These are phyloP conservation scores for Coenobita brevimanus DNA, from an alignment of 1,140 invertebrate species.

Conservation along the genomic window DNA sequence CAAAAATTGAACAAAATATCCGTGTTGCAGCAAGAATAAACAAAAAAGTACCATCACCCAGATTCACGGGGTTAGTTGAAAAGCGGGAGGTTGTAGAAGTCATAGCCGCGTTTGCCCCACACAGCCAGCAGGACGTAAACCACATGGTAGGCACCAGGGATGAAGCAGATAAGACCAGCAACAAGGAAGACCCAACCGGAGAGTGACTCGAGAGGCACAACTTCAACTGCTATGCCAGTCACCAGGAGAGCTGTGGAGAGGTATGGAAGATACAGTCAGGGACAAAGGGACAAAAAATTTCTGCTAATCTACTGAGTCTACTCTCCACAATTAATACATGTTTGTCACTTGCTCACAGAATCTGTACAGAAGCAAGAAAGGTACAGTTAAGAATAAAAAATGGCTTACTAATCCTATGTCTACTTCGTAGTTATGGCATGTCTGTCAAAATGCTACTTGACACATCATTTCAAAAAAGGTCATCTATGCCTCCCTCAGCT, in stretches of 20 bases:
- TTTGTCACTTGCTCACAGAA: background rate
- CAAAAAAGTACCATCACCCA: too few relatives aligned
- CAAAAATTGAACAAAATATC: too few relatives aligned
- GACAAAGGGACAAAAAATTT: background rate
- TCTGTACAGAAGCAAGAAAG: too few relatives aligned
- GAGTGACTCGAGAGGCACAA: slow-evolving; percentile 79
- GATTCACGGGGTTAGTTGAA: slow-evolving; percentile 83
- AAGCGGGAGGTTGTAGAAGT: slow-evolving; percentile 87
- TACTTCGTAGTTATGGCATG: too few relatives aligned
- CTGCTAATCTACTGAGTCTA: too few relatives aligned
- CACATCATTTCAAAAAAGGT: too few relatives aligned
- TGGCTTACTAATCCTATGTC: too few relatives aligned
- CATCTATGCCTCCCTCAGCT: too few relatives aligned
- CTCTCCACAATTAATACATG: background rate
- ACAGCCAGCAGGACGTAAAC: slow-evolving; percentile 88
- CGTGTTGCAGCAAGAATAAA: too few relatives aligned
- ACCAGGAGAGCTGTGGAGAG: slow-evolving; percentile 76
- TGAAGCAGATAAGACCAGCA: slow-evolving; percentile 76
- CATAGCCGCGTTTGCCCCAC: slow-evolving; percentile 85
- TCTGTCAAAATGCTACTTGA: too few relatives aligned
- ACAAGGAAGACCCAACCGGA: slow-evolving; percentile 87
- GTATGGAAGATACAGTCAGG: background rate
- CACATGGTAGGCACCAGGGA: slow-evolving; percentile 86
- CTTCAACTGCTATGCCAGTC: slow-evolving; percentile 82
- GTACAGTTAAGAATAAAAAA: too few relatives aligned